phyloP scores from a whole-genome alignment of 2,888 invertebrate species.

The Rhamphomyia laevipes region DNA sequence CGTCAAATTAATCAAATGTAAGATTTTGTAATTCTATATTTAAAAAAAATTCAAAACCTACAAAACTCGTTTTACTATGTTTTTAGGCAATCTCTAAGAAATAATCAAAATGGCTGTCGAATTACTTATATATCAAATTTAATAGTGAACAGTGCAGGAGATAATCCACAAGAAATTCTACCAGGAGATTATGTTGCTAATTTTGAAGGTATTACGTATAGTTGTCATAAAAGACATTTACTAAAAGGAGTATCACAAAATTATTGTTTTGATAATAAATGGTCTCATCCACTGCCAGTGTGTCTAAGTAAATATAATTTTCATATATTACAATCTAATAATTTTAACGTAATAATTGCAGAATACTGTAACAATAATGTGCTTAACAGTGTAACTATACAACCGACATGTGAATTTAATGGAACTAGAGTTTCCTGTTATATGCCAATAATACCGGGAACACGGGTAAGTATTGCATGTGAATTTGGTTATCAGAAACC shows the following conservation, averaged over 20 bases:
- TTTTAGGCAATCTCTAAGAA: no score
- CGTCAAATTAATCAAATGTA: no score
- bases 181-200: no score
- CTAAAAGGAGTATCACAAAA: neutral
- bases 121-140: no score
- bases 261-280: neutral
- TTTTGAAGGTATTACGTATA: neutral
- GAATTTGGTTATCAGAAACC: slow-evolving; percentile 6
- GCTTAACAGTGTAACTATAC: neutral
- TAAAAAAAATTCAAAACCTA: no score
- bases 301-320: slow-evolving; percentile 3
- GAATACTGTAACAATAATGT: neutral
- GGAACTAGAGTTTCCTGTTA: slow-evolving; percentile 7
- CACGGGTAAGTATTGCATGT: slow-evolving; percentile 12
- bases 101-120: no score
- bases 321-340: neutral
- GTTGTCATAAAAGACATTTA: neutral
- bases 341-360: neutral
- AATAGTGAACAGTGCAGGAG: no score
- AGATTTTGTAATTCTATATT: no score
- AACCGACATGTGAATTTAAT: slow-evolving; percentile 6
- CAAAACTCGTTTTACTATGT: no score
- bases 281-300: slow-evolving; percentile 1
- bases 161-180: no score
- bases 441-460: slow-evolving; percentile 4